phyloP scores from a whole-genome alignment of 2,113 vertebrate species.

The Phylloscopus whistleri region DNA sequence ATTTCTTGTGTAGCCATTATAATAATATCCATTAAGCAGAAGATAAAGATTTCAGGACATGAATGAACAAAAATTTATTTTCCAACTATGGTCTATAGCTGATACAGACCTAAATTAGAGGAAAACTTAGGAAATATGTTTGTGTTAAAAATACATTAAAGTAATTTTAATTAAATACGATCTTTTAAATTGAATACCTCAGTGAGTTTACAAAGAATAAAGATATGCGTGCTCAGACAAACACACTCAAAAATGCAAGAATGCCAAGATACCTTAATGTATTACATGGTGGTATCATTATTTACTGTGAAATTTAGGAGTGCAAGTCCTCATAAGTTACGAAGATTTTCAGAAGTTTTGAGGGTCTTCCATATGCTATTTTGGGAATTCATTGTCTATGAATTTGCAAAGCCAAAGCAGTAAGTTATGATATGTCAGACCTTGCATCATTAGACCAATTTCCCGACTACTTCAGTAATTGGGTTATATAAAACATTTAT shows the following conservation, averaged over 20 bases:
- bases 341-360: neutral
- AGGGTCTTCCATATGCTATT: neutral
- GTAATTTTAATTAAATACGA: constrained; percentile 4
- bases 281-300: neutral
- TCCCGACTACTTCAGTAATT: neutral
- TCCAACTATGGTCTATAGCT: neutral
- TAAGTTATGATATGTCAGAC: neutral
- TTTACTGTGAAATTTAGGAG: neutral
- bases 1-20: neutral
- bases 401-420: neutral
- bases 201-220: neutral
- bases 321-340: neutral
- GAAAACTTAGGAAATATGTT: neutral
- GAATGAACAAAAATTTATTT: neutral
- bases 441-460: neutral
- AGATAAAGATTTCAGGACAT: neutral
- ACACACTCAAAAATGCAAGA: neutral
- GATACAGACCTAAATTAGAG: neutral
- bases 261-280: neutral
- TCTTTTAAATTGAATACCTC: neutral
- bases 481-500: neutral
- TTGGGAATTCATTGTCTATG: neutral
- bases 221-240: neutral
- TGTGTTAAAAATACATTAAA: neutral
- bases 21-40: neutral